Evolutionary conservation across 1,140 invertebrate species (phyloP), one percentile per base, ranked within the genome.

Genomic region (Drosophila nannoptera): DNA sequence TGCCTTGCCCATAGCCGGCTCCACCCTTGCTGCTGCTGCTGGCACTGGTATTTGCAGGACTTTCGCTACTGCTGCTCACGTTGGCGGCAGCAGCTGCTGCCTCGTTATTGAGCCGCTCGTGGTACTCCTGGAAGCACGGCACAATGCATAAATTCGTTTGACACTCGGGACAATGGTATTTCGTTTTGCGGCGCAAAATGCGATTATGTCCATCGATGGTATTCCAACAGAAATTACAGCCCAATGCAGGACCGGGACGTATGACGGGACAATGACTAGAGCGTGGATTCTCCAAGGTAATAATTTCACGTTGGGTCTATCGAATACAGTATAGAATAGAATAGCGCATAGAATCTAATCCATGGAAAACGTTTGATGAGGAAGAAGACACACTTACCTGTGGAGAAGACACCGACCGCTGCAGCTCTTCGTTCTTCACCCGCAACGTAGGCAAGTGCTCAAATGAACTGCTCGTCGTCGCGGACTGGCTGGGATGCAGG

Each of bases 191-290:
- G 16, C 95, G 91, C 38, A 96, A 91, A 73, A 96, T 96, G 46
- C 95, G 90, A 16, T 94, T 94, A 90, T 94, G 93, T 38, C 92
- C 92, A 78, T 96, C 95, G 45, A 95, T 94, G 1, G 95, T 96
- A 80, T 96, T 96, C 95, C 95, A 96, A 90, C 95, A 96, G 83
- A 94, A 96, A 90, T 95, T 96, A 89, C 95, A 96, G 43, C 95
- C 94, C 50, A 96, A 89, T 4, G 95, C 95, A 9, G 95, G 95
- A 1, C 95, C 95, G 7, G 93, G 92, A 43, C 95, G 91, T 16
- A 95, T 92, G 0, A 94, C 94, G 31, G 95, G 95, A 88, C 95
- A 96, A 88, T 96, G 95, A 72, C 92, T 91, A 75, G 91, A 91
- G 69, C 91, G 88, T 59, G 90, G 88, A 81, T 89, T 89, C 63